These are phyloP conservation scores for Diloba caeruleocephala DNA, from an alignment of 2,888 invertebrate species.

Conservation along the genomic window DNA sequence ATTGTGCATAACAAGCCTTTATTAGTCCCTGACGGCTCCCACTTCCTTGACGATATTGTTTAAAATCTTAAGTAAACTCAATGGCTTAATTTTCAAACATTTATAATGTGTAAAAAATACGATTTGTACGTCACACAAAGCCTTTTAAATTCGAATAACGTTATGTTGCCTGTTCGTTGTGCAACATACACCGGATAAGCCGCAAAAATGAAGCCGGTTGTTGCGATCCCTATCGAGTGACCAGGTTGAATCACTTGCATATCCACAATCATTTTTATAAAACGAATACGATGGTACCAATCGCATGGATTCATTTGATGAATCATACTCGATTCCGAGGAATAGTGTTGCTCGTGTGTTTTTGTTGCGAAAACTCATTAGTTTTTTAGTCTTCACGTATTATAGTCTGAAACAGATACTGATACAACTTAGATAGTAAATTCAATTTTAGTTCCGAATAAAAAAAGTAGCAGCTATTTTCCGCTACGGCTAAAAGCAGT, in stretches of 20 bases:
- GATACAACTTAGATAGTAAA: conserved; percentile 16
- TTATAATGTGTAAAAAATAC: conserved; percentile 9
- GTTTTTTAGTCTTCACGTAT: conserved; percentile 37
- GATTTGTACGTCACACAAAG: conserved; percentile 21
- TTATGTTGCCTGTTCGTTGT: conserved; percentile 55
- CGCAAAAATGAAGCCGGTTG: conserved; percentile 69
- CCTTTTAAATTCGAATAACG: conserved; percentile 41
- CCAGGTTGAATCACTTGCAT: conserved; percentile 69
- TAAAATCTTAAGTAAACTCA: conserved; percentile 54
- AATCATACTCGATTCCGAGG: conserved; percentile 72
- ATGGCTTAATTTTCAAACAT: conserved; percentile 3
- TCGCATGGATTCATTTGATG: conserved; percentile 74
- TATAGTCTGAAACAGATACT: conserved; percentile 18
- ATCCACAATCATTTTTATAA: conserved; percentile 68
- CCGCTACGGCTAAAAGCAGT: conserved; percentile 27
- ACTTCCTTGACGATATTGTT: conserved; percentile 64
- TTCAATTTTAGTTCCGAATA: conserved; percentile 34
- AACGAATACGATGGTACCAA: conserved; percentile 70
- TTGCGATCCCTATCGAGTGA: conserved; percentile 69
- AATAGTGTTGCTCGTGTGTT: conserved; percentile 53
- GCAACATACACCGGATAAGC: conserved; percentile 74
- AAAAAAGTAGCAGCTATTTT: conserved; percentile 31
- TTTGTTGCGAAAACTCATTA: conserved; percentile 48
- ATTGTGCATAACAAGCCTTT: conserved; percentile 86
- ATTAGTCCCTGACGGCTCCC: conserved; percentile 75